A percentile compares a stretch with the other conserved stretches of the same genome.
phyloP scores from a whole-genome alignment of 2,888 invertebrate genomes.

The Monochamus alternatus region DNA sequence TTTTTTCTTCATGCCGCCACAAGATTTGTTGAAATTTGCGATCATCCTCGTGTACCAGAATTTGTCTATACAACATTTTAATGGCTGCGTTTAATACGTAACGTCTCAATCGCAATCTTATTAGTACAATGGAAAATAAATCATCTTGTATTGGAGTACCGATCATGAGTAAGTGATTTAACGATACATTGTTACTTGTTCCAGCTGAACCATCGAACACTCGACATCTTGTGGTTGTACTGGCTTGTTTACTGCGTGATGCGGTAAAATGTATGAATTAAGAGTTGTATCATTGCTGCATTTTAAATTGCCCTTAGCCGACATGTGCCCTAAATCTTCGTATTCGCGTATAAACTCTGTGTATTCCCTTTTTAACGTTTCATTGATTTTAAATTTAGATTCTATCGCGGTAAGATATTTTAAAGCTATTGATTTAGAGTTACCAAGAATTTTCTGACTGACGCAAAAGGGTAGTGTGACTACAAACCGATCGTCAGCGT shows the following conservation, averaged over 20 bases:
- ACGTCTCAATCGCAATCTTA: constrained; percentile 2
- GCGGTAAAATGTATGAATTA: constrained; percentile 23
- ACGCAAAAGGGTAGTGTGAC: constrained; percentile 39
- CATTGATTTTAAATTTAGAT: constrained; percentile 26
- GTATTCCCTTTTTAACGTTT: constrained; percentile 28
- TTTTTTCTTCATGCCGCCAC: constrained; percentile 27
- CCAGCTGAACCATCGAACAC: neutral
- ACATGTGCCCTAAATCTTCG: constrained; percentile 32
- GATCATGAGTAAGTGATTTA: neutral
- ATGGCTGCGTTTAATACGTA: constrained; percentile 29
- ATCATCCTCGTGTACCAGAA: constrained; percentile 19
- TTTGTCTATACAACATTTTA: constrained; percentile 36
- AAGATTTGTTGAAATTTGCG: constrained; percentile 25
- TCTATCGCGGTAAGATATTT: constrained; percentile 33
- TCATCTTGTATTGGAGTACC: neutral
- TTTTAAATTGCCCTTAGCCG: constrained; percentile 5
- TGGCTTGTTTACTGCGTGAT: neutral
- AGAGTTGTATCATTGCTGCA: neutral
- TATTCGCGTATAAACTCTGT: constrained; percentile 35
- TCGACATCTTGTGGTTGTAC: neutral
- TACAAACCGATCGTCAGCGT: constrained; percentile 31
- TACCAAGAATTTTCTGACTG: too few relatives aligned
- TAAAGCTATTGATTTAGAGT: constrained; percentile 15
- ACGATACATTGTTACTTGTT: neutral
- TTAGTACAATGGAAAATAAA: neutral